Evolutionary conservation across 2,797 vertebrate species (phyloP).

Genomic region (Catamblyrhynchus diadema): DNA sequence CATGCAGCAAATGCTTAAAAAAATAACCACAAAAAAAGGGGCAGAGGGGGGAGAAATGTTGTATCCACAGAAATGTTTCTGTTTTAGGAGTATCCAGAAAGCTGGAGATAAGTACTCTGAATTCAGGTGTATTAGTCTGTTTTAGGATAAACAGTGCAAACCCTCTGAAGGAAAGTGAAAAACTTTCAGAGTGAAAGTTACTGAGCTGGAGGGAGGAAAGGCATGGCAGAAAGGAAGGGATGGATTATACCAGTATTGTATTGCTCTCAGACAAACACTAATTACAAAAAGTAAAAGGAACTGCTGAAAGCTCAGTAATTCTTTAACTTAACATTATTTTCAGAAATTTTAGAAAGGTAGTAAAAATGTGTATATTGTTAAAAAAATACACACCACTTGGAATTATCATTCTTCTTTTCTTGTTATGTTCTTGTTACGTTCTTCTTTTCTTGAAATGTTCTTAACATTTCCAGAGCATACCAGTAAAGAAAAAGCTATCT

Average conservation of each 20-base stretch:
- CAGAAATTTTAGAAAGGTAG: neutral
- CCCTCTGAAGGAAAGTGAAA: neutral
- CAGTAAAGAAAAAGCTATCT: neutral
- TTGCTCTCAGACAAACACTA: neutral
- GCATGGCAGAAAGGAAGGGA: neutral
- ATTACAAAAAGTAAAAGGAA: neutral
- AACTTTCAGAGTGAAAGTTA: neutral
- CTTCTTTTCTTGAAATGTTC: neutral
- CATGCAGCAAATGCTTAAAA: neutral
- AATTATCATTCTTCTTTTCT: neutral
- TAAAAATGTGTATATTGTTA: neutral
- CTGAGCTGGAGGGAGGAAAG: neutral
- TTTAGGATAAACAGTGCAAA: neutral
- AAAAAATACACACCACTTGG: neutral
- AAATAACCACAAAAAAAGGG: neutral
- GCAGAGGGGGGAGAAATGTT: neutral
- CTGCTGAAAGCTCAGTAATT: neutral
- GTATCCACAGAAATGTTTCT: neutral
- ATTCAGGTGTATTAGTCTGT: neutral
- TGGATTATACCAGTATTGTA: neutral
- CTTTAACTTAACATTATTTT: neutral
- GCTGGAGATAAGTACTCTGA: neutral
- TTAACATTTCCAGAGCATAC: neutral
- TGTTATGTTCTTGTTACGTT: too few species aligned
- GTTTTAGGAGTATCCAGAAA: neutral